Conservation (phyloP, 2,113 vertebrate species). For the Eurystomus gularis region DNA sequence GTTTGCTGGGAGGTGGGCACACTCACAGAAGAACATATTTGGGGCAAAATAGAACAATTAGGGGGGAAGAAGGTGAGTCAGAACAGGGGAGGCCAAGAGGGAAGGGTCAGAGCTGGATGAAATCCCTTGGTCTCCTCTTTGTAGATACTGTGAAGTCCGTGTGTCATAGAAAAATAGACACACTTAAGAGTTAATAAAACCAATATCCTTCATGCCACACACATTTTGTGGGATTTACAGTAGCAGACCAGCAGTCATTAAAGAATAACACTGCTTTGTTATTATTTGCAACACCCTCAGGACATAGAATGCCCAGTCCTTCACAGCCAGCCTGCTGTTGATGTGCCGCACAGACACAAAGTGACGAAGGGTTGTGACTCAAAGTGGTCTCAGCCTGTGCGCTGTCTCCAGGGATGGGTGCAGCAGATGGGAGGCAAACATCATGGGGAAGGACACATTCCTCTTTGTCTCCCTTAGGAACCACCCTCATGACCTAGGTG, state of each 20-base stretch:
- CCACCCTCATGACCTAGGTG: neutral
- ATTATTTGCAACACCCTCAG: neutral
- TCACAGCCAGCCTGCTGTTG: accelerated
- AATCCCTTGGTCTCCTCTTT: neutral
- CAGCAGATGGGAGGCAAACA: neutral
- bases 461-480: neutral
- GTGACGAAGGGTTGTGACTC: neutral
- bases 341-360: accelerated
- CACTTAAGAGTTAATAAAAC: neutral
- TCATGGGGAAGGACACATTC: neutral
- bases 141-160: neutral
- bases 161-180: neutral
- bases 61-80: slow-evolving; percentile 5
- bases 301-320: neutral
- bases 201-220: neutral
- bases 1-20: neutral
- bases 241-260: neutral
- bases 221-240: neutral
- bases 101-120: neutral
- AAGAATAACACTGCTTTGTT: neutral
- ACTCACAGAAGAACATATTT: neutral
- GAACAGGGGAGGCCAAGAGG: neutral
- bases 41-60: neutral
- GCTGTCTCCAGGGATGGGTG: neutral
- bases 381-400: accelerated